Evolutionary conservation across 2,113 vertebrate species (phyloP), one percentile per base, ranked within the genome.

Genomic region (human (Homo sapiens)): DNA sequence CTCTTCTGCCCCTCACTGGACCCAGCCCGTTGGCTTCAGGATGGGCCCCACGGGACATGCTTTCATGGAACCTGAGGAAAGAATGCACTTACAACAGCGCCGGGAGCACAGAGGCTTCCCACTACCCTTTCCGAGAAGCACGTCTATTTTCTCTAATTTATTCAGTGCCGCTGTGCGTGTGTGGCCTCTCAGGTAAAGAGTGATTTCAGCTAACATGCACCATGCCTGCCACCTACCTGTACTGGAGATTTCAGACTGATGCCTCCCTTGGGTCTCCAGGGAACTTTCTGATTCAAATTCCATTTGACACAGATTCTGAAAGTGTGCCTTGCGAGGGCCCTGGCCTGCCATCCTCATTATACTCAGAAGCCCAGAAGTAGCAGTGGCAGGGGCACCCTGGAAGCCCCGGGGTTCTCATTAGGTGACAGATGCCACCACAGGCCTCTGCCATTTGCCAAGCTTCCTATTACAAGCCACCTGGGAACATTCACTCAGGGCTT

Each of bases 261-360:
- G 20, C 52, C 23, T 73, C 12, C 1, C 32, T 43, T 8, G 40
- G 25, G 27, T 52, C 52, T 96, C 89, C 40, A 68, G 40, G 66
- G 95, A 90, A 11, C 18, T 8, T 66, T 78, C 82, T 87, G 59
- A 59, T 73, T 92, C 55, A 92, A 55, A 72, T 68, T 93, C 48
- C 57, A 64, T 70, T 45, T 92, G 88, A 85, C 73, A 52, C 73
- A 30, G 45, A 94, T 86, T 68, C 90, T 23, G 79, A 80, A 68
- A 43, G 8, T 8, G 32, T 55, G 32, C 76, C 76, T 80, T 94
- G 75, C 52, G 23, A 32, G 25, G 85, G 14, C 80, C 81, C 68
- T 11, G 6, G 78, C 4, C 52, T 88, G 68, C 45, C 3, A 5
- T 93, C 57, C 64, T 96, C 20, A 43, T 72, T 61, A 52, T 52